Base-by-base conservation (phyloP, 2,797 vertebrate species). In the Eurystomus glaucurus region DNA sequence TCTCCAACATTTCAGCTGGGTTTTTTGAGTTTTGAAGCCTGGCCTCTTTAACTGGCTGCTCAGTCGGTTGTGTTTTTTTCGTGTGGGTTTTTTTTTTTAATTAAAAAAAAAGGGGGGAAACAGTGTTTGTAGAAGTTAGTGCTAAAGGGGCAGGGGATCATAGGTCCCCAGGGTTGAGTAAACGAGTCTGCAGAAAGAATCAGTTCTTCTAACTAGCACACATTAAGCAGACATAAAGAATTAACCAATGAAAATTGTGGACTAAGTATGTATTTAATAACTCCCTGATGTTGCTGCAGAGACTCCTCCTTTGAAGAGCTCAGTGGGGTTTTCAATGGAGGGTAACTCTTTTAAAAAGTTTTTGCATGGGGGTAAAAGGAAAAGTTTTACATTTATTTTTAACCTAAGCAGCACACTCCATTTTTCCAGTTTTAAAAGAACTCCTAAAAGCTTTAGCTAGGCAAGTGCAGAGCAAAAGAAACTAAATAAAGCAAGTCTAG, bases 401-500 rank as follows among this genome's bases (percentile, higher is more conserved):
- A 94, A 97, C 95, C 91, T 96, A 95, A 94, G 90, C 82, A 93
- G 86, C 57, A 64, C 37, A 69, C 68, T 16, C 82, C 31, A 10
- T 70, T 81, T 96, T 51, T 51, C 91, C 85, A 95, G 37, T 65
- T 97, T 97, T 97, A 93, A 97, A 93, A 97, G 95, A 89, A 92
- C 79, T 94, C 88, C 92, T 96, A 91, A 96, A 97, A 97, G 86
- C 66, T 94, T 95, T 84, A 98, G 97, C 88, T 95, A 91, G 96
- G 95, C 92, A 94, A 95, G 95, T 23, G 75, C 89, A 80, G 94
- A 96, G 97, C 76, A n/a, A 98, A 97, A 97, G 85, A 95, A 97
- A 96, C 98, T 97, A 98, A 98, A 97, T 96, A 97, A 96, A 97
- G 97, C 90, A 87, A 98, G 98, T 98, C 98, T 98, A 98, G 98